Base-by-base conservation (phyloP, 2,797 vertebrate species). In the Hapalemur alaotrensis region DNA sequence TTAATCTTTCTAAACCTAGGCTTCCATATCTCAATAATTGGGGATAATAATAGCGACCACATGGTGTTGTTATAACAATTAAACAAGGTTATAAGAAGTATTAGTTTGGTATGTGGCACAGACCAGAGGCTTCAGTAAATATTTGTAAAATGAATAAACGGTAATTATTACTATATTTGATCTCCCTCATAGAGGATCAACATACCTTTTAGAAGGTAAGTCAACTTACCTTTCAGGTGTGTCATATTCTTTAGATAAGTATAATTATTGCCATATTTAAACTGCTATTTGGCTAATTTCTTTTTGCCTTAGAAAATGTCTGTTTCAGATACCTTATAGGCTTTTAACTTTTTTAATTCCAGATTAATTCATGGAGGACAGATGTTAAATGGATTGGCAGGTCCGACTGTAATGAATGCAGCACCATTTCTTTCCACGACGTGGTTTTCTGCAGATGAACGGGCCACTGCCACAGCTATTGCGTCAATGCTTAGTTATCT, bases 331-430 rank as follows among this genome's bases (percentile, higher is more conserved):
- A 32, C 54, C 65, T 95, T 65, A 95, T 83, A 87, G 38, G 35
- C n/a, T 96, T 87, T 48, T 73, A 15, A 83, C 91, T 59, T 91
- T 93, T 87, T 81, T 38, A 95, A 1, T 97, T 98, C 10, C 98
- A 99, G 99, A 99, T 97, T 99, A 69, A 99, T 99, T 93, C 99
- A 99, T 0, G 99, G 99, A 67, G 99, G 99, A 79, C 99, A 99
- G 98, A 98, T 99, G 52, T 96, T 99, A n/a, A 99, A 99, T 30
- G 99, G 99, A 94, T 95, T 99, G 95, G 99, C 99, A 0, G 99
- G 99, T 13, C 99, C 99, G 0, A 99, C 99, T 23, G 98, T 99
- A 67, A 99, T 99, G 99, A 99, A 99, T 0, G 99, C 99, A 0
- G 99, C 99, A 6, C 99, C 99, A 0, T 99, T 99, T 97, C 99